Evolutionary conservation across 2,888 invertebrate genomes (phyloP).

Genomic region (Ischnus inquisitorius): DNA sequence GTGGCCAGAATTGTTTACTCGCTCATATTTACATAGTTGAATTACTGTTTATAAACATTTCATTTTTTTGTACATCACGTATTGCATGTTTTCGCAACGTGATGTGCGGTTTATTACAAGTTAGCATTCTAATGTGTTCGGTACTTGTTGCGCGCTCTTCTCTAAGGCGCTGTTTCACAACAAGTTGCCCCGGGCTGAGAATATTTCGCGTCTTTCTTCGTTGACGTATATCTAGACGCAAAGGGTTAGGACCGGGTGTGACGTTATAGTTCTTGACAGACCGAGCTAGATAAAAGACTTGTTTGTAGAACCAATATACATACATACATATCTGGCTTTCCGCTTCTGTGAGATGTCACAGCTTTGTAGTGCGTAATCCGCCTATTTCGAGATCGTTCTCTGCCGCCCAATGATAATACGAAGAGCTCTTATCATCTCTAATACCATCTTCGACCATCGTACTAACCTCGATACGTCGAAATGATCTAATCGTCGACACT

Average conservation of each 20-base stretch:
- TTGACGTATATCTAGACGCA: neutral
- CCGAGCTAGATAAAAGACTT: neutral
- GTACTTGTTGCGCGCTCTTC: too few relatives aligned
- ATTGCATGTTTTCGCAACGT: too few relatives aligned
- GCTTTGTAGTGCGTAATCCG: neutral
- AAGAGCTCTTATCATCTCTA: neutral
- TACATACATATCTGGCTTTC: neutral
- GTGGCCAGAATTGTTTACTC: too few relatives aligned
- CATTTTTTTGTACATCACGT: too few relatives aligned
- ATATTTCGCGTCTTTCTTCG: neutral
- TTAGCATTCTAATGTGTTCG: too few relatives aligned
- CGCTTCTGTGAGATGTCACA: neutral
- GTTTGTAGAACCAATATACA: neutral
- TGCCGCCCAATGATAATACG: slow-evolving; percentile 6
- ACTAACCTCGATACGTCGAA: slow-evolving; percentile 28
- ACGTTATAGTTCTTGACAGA: slow-evolving; percentile 39
- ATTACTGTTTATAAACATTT: too few relatives aligned
- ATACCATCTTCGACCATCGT: slow-evolving; percentile 1
- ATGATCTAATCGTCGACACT: neutral
- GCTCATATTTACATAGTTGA: too few relatives aligned
- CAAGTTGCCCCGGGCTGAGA: neutral
- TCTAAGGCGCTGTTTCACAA: neutral
- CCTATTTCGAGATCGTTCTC: slow-evolving; percentile 4
- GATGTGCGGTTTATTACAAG: too few relatives aligned
- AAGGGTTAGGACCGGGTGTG: slow-evolving; percentile 2